Percentiles rank a stretch among this genome's conserved stretches.
Evolutionary conservation across 2,888 invertebrate genomes (phyloP).

Genomic region (Hofmannophila pseudospretella): DNA sequence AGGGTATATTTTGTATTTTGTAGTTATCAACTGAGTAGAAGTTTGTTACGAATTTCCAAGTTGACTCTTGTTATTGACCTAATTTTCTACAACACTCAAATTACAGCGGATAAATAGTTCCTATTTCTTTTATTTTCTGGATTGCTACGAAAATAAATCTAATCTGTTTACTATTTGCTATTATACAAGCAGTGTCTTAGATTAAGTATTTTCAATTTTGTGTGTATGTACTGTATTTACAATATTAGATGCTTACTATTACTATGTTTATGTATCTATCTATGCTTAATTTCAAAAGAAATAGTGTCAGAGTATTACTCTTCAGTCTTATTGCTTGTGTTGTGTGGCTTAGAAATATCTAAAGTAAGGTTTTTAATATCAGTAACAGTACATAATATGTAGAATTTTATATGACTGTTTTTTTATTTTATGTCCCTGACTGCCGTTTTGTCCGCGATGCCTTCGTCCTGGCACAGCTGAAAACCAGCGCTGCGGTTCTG

Average conservation of each 20-base stretch:
- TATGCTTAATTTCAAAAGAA: constrained; percentile 25
- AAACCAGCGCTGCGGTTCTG: no score
- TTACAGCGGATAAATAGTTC: no score
- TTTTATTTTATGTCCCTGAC: no score
- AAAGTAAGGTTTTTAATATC: background rate
- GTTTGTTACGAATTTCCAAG: no score
- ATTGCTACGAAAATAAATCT: background rate
- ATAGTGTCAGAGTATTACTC: constrained; percentile 41
- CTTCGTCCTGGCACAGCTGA: no score
- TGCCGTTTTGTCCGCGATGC: no score
- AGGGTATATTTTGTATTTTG: no score
- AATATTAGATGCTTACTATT: constrained; percentile 4
- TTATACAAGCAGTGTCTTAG: constrained; percentile 15
- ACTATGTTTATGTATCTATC: constrained; percentile 15
- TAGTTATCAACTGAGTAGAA: no score
- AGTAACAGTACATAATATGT: background rate
- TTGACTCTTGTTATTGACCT: no score
- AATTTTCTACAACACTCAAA: no score
- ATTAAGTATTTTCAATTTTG: constrained; percentile 8
- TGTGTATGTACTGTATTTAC: constrained; percentile 6
- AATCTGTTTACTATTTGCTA: background rate
- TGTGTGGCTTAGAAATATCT: constrained; percentile 19
- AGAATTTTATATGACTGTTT: no score
- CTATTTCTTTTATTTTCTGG: no score
- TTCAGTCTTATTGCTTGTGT: constrained; percentile 53